These are phyloP conservation scores for Calameuta pallipes DNA, from an alignment of 2,888 invertebrate species.

Conservation along the genomic window DNA sequence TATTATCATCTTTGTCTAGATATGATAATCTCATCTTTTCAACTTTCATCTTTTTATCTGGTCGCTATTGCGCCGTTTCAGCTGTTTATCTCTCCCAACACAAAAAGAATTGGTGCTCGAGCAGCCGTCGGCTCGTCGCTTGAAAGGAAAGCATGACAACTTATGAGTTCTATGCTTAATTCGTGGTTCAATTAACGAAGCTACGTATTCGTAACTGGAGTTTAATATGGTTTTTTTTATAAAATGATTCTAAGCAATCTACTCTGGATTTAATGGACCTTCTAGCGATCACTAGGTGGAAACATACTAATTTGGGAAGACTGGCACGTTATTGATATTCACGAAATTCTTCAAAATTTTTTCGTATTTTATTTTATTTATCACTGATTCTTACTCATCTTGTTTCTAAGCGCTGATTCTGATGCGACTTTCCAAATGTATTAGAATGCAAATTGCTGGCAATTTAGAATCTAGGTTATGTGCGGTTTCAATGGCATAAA, in stretches of 20 bases:
- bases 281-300: background rate
- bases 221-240: background rate
- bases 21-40: conserved; percentile 48
- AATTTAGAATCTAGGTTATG: background rate
- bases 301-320: background rate
- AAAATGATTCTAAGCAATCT: background rate
- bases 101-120: conserved; percentile 63
- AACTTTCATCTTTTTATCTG: conserved; percentile 45
- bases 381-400: background rate
- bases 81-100: conserved; percentile 56
- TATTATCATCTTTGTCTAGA: conserved; percentile 40
- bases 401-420: background rate
- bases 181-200: background rate
- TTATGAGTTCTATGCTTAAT: conserved; percentile 44
- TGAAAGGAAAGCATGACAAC: conserved; percentile 64
- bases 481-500: conserved; percentile 23
- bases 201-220: background rate
- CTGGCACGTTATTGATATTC: conserved; percentile 1
- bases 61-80: conserved; percentile 45
- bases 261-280: background rate
- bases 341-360: background rate
- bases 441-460: background rate
- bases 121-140: conserved; percentile 62
- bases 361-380: background rate
- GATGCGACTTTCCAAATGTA: background rate